phyloP scores from a whole-genome alignment of 2,113 vertebrate genomes.

The Poeciliopsis retropinna region DNA sequence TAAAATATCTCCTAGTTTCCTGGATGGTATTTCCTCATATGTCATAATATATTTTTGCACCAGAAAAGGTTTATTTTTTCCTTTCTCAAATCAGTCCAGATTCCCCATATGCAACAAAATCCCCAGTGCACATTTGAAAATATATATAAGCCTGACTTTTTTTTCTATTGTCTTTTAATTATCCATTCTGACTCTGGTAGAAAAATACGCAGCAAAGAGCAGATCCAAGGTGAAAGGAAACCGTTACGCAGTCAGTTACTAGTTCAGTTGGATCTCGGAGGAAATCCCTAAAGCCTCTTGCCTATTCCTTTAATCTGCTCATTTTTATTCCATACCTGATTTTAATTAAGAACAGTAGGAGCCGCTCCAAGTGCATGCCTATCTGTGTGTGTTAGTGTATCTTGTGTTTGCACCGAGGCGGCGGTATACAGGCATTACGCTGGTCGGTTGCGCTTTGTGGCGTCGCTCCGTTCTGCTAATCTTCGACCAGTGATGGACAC shows the following conservation, averaged over 20 bases:
- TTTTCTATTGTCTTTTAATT: conserved; percentile 13
- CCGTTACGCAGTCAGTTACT: conserved; percentile 23
- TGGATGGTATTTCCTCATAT: conserved; percentile 1
- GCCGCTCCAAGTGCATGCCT: conserved; percentile 40
- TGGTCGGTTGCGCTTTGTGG: conserved; percentile 28
- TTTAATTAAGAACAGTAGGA: conserved; percentile 69
- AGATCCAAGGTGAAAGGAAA: conserved; percentile 35
- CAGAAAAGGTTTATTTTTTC: background rate
- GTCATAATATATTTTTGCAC: conserved; percentile 2
- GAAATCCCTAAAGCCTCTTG: conserved; percentile 65
- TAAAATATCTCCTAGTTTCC: background rate
- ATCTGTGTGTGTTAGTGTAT: conserved; percentile 5
- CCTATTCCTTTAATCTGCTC: conserved; percentile 68
- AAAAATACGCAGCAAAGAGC: conserved; percentile 25
- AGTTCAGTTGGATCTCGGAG: conserved; percentile 52
- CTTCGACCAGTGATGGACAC: conserved; percentile 46
- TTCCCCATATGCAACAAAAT: too few species aligned
- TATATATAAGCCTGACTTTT: background rate
- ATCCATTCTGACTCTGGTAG: conserved; percentile 29
- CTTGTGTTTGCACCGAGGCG: conserved; percentile 7
- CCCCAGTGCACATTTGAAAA: background rate
- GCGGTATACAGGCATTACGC: background rate
- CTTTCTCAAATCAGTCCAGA: conserved; percentile 1
- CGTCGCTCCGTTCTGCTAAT: conserved; percentile 23
- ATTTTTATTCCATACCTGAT: conserved; percentile 70